Evolutionary conservation across 2,797 vertebrate genomes (phyloP).

Genomic region (Danionella dracula): DNA sequence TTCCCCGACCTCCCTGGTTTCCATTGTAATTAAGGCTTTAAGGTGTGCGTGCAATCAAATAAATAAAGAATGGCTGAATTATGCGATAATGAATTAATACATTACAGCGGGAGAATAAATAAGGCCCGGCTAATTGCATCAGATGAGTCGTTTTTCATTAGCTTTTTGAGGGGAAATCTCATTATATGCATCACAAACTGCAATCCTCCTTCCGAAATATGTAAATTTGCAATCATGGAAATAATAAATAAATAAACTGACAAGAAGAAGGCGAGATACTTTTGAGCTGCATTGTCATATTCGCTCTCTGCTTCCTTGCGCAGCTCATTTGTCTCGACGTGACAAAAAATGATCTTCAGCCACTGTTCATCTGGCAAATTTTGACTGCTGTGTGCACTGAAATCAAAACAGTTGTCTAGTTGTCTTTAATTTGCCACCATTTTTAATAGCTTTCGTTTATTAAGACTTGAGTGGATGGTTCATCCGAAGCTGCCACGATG

Average conservation of each 20-base stretch:
- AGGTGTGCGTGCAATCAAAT: conserved; percentile 66
- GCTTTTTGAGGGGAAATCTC: conserved; percentile 64
- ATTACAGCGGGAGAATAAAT: conserved; percentile 69
- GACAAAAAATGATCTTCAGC: conserved; percentile 7
- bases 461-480: neutral
- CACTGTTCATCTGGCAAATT: conserved; percentile 2
- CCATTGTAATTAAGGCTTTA: conserved; percentile 70
- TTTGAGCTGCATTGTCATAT: conserved; percentile 43
- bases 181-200: conserved; percentile 73
- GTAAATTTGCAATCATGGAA: conserved; percentile 55
- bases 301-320: conserved; percentile 17
- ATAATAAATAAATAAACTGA: conserved; percentile 35
- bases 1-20: conserved; percentile 53
- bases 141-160: conserved; percentile 68
- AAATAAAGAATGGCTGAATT: conserved; percentile 66
- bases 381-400: conserved; percentile 1
- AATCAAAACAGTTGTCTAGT: conserved; percentile 13
- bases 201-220: conserved; percentile 60
- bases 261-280: conserved; percentile 32
- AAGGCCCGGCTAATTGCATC: conserved; percentile 64
- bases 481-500: neutral
- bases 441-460: neutral
- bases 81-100: conserved; percentile 72
- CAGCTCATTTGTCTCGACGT: conserved; percentile 35
- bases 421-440: neutral